Conservation (phyloP, 2,888 invertebrate species). For the Embidobia sp. region DNA sequence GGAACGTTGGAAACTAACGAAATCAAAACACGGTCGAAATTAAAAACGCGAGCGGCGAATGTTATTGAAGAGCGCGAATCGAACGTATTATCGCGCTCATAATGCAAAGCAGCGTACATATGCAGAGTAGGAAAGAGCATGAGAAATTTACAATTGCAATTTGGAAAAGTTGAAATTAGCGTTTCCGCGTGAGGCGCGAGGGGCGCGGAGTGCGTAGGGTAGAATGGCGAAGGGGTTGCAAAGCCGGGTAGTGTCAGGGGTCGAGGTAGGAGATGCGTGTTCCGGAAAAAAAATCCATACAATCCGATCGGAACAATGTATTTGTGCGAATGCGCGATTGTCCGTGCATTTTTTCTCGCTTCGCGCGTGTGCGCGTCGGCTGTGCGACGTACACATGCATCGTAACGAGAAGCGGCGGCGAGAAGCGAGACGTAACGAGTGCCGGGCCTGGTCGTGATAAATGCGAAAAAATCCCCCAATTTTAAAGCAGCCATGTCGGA, state of each 20-base stretch:
- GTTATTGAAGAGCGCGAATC: too few relatives aligned
- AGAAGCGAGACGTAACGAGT: slow-evolving; percentile 68
- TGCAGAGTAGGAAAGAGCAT: slow-evolving; percentile 22
- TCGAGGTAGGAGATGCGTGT: slow-evolving; percentile 71
- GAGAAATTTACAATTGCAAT: slow-evolving; percentile 52
- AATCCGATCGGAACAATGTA: slow-evolving; percentile 81
- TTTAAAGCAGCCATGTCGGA: slow-evolving; percentile 61
- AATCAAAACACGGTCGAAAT: too few relatives aligned
- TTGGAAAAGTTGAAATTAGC: slow-evolving; percentile 59
- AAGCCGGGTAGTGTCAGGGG: slow-evolving; percentile 62
- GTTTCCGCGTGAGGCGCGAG: slow-evolving; percentile 36
- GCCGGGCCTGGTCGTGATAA: slow-evolving; percentile 78
- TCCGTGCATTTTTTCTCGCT: slow-evolving; percentile 73
- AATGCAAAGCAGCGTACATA: slow-evolving; percentile 9
- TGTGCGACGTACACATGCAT: slow-evolving; percentile 62
- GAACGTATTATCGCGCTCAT: slow-evolving; percentile 3
- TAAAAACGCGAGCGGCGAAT: too few relatives aligned
- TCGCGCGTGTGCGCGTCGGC: slow-evolving; percentile 51
- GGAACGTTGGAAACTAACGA: too few relatives aligned
- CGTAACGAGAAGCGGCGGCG: slow-evolving; percentile 70
- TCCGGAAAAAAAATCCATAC: slow-evolving; percentile 81
- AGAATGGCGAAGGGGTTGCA: slow-evolving; percentile 49
- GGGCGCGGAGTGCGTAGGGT: slow-evolving; percentile 37
- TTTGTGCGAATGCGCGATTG: slow-evolving; percentile 80
- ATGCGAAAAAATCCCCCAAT: slow-evolving; percentile 77